Percentiles rank a stretch among this genome's conserved stretches.
These are phyloP conservation scores for Misgurnus mizolepis DNA, from an alignment of 2,113 vertebrate species.

Conservation along the genomic window DNA sequence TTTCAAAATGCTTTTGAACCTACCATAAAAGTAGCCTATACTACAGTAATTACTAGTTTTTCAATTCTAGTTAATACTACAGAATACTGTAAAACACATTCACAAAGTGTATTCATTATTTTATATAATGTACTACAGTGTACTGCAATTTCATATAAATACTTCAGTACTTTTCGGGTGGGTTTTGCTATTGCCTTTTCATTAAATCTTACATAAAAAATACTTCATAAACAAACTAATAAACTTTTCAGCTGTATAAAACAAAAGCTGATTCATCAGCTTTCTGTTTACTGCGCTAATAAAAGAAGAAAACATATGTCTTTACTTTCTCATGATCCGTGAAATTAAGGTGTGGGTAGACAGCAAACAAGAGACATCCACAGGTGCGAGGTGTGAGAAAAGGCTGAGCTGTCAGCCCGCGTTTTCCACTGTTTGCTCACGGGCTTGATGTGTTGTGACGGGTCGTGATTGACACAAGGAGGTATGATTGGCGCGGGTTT, in stretches of 20 bases:
- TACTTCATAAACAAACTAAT: no score
- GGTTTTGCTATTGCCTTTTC: no score
- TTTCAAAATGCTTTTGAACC: no score
- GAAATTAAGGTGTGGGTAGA: slow-evolving; percentile 32
- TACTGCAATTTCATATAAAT: no score
- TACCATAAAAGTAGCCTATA: no score
- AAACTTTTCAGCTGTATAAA: neutral
- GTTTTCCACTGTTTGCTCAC: slow-evolving; percentile 70
- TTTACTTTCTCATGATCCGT: slow-evolving; percentile 44
- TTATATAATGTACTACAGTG: no score
- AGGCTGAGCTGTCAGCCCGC: slow-evolving; percentile 55
- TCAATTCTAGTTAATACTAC: no score
- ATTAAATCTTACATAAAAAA: no score
- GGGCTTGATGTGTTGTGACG: slow-evolving; percentile 75
- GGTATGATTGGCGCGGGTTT: slow-evolving; percentile 62
- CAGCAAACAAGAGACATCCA: slow-evolving; percentile 18
- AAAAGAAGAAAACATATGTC: neutral
- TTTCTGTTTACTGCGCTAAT: slow-evolving; percentile 19
- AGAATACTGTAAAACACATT: no score
- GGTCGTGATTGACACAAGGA: slow-evolving; percentile 72
- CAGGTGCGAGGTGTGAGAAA: slow-evolving; percentile 58
- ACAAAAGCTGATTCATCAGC: slow-evolving; percentile 7
- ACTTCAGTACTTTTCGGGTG: no score
- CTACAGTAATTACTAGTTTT: no score
- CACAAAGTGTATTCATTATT: no score